Percentiles rank a stretch among this genome's conserved stretches.
Conservation (phyloP, 2,797 vertebrate genomes). For the Valencia hispanica region DNA sequence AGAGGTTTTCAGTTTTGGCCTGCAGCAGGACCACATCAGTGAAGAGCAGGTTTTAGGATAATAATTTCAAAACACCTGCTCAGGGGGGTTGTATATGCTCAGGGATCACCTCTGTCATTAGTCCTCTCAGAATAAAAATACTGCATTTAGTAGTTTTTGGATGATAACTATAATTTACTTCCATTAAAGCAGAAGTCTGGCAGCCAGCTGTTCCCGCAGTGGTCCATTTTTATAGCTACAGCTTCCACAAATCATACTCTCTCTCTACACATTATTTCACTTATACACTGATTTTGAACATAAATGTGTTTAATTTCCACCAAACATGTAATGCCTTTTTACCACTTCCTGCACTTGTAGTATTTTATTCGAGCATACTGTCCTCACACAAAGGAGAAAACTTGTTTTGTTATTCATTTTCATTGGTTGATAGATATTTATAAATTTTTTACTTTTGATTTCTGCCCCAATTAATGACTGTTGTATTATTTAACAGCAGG, state of each 20-base stretch:
- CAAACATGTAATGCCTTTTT: not conserved
- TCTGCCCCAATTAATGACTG: not conserved
- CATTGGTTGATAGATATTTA: too few relatives aligned
- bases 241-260: not conserved
- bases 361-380: not conserved
- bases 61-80: not conserved
- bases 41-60: not conserved
- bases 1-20: not conserved
- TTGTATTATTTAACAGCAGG: not conserved
- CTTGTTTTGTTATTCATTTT: not conserved
- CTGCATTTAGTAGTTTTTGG: constrained; percentile 8
- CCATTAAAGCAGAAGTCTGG: constrained; percentile 18
- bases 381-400: not conserved
- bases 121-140: constrained; percentile 14
- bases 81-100: constrained; percentile 1
- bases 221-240: constrained; percentile 11
- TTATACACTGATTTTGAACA: not conserved
- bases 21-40: not conserved
- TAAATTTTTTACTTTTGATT: not conserved
- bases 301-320: constrained; percentile 8
- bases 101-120: constrained; percentile 2
- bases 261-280: constrained; percentile 12
- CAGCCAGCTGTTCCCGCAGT: constrained; percentile 22
- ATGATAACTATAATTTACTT: constrained; percentile 19
- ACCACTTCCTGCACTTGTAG: not conserved